Base-by-base conservation (phyloP, 1,140 invertebrate species). In the Amyelois transitella region DNA sequence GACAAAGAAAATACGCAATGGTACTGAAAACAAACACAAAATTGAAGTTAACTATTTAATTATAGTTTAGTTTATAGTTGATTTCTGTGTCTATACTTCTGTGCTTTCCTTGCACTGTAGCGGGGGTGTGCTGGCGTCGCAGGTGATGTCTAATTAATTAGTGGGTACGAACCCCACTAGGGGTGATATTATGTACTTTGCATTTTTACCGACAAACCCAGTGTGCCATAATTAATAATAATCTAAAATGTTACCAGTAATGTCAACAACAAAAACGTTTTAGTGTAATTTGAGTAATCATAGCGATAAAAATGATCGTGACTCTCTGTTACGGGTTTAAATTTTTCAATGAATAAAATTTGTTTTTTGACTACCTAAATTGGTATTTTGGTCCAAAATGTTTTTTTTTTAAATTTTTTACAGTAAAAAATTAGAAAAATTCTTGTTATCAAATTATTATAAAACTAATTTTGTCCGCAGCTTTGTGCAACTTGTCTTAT, bases 91-190 rank as follows among this genome's bases (percentile, higher is more conserved):
- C 8, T 24, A 24, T 24, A 24, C 22, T 38, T 38, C 32, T 38
- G 32, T 14, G 1, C 17, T 8, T 2, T 38, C 32, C 1, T 14
- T 38, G 1, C 1, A 14, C 17, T 38, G 17, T 38, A 4, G 12
- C 6, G 14, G 10, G 53, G 53, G 45, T 48, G 65, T 68, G n/a
- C 65, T 74, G 64, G 45, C 62, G 55, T 58, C 64, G 72, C 75
- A 81, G 80, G 78, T 81, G 74, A 71, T 69, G 69, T 72, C 67
- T 81, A 84, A 81, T 82, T 86, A 81, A 86, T 83, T 80, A 77
- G 69, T 73, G 58, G 66, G 38, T 64, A 54, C 58, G 54, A 57
- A 53, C 60, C 57, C 63, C 67, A 59, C 45, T 60, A 70, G 69
- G 72, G 69, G 69, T 72, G 62, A 75, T 80, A 83, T 78, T 78